These are phyloP conservation scores for Eupithecia centaureata DNA, from an alignment of 2,888 invertebrate species.

Conservation along the genomic window DNA sequence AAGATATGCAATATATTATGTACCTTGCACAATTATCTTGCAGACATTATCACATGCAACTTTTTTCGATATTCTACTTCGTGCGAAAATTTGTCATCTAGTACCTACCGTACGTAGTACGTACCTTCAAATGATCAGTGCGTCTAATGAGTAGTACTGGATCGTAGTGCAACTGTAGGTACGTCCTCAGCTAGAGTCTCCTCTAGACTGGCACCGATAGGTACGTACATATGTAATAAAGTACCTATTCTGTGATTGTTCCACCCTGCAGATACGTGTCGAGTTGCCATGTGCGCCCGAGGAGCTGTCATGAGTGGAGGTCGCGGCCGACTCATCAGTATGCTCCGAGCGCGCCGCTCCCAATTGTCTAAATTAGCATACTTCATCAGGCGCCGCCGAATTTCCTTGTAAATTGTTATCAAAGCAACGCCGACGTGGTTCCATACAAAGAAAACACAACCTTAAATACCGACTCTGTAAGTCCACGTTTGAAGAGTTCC, in stretches of 20 bases:
- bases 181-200: not conserved
- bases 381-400: conserved; percentile 71
- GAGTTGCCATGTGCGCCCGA: not conserved
- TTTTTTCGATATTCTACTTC: too few species aligned
- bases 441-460: conserved; percentile 45
- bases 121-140: not conserved
- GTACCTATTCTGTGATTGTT: not conserved
- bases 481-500: conserved; percentile 35
- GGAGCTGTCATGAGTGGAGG: conserved; percentile 29
- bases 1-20: too few species aligned
- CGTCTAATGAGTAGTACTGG: not conserved
- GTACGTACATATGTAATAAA: not conserved
- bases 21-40: too few species aligned
- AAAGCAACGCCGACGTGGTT: conserved; percentile 59
- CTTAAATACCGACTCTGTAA: conserved; percentile 41
- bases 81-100: not conserved
- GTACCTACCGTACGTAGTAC: too few species aligned
- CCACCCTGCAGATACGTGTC: not conserved
- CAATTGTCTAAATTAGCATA: conserved; percentile 79
- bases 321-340: conserved; percentile 55
- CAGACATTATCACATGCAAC: too few species aligned
- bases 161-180: not conserved
- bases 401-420: conserved; percentile 65
- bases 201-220: not conserved
- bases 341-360: conserved; percentile 57